Percentiles rank a stretch among this genome's conserved stretches.
These are phyloP conservation scores for Silurus asotus DNA, from an alignment of 2,113 vertebrate species.

Conservation along the genomic window DNA sequence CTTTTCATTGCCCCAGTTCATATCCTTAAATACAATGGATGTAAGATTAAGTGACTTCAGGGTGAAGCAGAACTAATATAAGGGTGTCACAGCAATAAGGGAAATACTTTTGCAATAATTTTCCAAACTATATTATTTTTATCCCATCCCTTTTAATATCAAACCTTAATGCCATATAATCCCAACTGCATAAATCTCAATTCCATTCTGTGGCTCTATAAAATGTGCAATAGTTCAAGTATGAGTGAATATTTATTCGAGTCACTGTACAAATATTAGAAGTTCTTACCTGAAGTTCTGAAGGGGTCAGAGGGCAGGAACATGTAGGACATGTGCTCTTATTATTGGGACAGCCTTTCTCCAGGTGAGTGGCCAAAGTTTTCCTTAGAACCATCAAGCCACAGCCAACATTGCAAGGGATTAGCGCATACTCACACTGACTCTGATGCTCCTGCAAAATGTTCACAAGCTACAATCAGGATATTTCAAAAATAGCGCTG, in stretches of 20 bases:
- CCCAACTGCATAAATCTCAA: background rate
- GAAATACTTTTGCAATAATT: background rate
- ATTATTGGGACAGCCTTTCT: conserved; percentile 70
- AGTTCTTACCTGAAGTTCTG: conserved; percentile 62
- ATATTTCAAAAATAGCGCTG: background rate
- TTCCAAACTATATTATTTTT: background rate
- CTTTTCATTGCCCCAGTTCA: background rate
- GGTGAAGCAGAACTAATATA: background rate
- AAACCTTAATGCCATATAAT: background rate
- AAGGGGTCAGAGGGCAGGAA: conserved; percentile 55
- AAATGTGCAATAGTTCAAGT: background rate
- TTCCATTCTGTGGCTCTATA: background rate
- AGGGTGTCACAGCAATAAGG: background rate
- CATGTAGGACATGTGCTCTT: conserved; percentile 61
- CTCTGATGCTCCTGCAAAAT: conserved; percentile 72
- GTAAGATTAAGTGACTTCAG: background rate
- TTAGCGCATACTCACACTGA: conserved; percentile 71
- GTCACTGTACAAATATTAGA: background rate
- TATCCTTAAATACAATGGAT: background rate
- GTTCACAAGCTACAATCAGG: background rate
- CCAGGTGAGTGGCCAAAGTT: conserved; percentile 71
- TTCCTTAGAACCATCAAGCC: conserved; percentile 69
- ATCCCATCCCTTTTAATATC: background rate
- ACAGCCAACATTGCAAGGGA: conserved; percentile 74
- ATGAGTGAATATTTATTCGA: background rate